phyloP scores from a whole-genome alignment of 1,140 invertebrate genomes.

The Acyrthosiphon pisum region DNA sequence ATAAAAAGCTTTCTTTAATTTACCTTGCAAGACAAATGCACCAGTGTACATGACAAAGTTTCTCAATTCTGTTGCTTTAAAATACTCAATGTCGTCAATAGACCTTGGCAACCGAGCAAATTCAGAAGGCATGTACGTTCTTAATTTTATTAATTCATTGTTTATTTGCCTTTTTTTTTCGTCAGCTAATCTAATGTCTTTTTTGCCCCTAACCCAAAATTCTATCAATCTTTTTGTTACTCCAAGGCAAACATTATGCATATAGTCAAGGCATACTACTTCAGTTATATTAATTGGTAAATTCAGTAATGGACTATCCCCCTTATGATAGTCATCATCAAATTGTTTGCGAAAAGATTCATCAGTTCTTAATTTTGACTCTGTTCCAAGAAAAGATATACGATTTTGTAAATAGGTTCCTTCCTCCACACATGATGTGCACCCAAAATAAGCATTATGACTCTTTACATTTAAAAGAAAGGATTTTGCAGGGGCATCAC shows the following conservation, averaged over 20 bases:
- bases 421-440: no score
- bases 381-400: no score
- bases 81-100: not conserved
- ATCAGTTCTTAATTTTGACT: not conserved
- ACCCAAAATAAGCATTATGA: not conserved
- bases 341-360: not conserved
- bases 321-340: not conserved
- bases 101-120: not conserved
- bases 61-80: not conserved
- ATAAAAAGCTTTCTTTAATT: not conserved
- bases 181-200: not conserved
- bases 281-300: not conserved
- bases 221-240: not conserved
- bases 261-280: not conserved
- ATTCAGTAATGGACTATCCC: not conserved
- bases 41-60: not conserved
- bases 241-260: not conserved
- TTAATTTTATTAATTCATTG: not conserved
- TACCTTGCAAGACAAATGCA: not conserved
- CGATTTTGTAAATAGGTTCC: no score
- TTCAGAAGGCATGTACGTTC: not conserved
- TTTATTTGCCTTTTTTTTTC: no score
- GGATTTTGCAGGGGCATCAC: no score
- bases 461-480: constrained; percentile 61
- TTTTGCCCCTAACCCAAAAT: constrained; percentile 7